Percentiles rank a stretch among this genome's conserved stretches.
phyloP scores from a whole-genome alignment of 1,140 invertebrate species.

The Armadillidium nasatum region DNA sequence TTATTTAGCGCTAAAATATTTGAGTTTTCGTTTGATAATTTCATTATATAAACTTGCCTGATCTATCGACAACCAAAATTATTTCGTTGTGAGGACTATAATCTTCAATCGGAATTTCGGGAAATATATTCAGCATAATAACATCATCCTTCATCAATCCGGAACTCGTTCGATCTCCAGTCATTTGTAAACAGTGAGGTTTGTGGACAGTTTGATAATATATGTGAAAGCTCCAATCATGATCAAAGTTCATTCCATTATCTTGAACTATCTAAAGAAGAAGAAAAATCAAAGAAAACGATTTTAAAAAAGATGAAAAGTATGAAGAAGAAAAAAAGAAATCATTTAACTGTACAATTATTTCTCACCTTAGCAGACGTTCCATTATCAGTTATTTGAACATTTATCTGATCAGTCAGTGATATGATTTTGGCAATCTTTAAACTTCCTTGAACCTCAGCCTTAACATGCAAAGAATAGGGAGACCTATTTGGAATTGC shows the following conservation, averaged over 20 bases:
- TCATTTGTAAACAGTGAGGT: constrained; percentile 11
- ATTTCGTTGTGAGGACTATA: constrained; percentile 45
- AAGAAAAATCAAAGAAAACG: not conserved
- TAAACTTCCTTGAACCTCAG: not conserved
- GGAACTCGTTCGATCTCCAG: constrained; percentile 27
- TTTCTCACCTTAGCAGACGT: not conserved
- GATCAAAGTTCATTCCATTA: constrained; percentile 27
- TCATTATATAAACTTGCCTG: too few relatives aligned
- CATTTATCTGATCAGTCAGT: not conserved
- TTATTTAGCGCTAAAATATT: too few relatives aligned
- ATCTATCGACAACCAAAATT: constrained; percentile 24
- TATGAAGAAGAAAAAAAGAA: not conserved
- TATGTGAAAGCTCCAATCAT: constrained; percentile 36
- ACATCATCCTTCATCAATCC: constrained; percentile 34
- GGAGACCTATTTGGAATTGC: not conserved
- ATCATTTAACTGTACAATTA: not conserved
- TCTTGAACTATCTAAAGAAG: constrained; percentile 32
- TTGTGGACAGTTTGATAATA: constrained; percentile 36
- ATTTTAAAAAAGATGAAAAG: not conserved
- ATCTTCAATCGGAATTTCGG: constrained; percentile 19
- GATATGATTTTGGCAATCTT: constrained; percentile 7
- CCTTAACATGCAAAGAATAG: not conserved
- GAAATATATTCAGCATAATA: constrained; percentile 32
- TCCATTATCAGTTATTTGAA: not conserved
- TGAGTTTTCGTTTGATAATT: too few relatives aligned